phyloP scores from a whole-genome alignment of 2,113 vertebrate genomes.

The Carassius auratus region DNA sequence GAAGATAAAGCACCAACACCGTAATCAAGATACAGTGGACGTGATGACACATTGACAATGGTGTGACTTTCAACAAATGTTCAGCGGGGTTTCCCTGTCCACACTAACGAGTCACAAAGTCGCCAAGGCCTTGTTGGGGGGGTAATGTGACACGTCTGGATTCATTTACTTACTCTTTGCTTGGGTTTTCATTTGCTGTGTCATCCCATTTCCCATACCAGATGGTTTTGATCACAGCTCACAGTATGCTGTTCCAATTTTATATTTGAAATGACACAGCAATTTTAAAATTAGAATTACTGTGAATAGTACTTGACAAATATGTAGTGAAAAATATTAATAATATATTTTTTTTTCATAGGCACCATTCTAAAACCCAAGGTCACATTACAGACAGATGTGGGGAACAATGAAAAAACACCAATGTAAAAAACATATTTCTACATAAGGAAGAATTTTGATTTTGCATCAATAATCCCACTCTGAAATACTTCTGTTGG shows the following conservation, averaged over 20 bases:
- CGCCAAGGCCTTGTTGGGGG: not conserved
- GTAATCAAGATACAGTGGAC: slow-evolving; percentile 27
- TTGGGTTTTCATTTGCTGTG: slow-evolving; percentile 15
- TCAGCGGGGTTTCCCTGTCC: not conserved
- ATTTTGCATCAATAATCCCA: not conserved
- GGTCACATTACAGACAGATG: no score
- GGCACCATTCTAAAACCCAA: no score
- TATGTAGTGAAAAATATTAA: not conserved
- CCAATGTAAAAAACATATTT: not conserved
- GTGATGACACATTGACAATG: slow-evolving; percentile 6
- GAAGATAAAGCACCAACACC: slow-evolving; percentile 34
- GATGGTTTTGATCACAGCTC: not conserved
- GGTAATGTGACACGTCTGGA: slow-evolving; percentile 60
- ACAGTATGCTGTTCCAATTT: not conserved
- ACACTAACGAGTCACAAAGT: not conserved
- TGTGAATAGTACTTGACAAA: not conserved
- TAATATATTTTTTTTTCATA: not conserved
- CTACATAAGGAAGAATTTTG: not conserved
- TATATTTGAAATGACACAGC: slow-evolving; percentile 12
- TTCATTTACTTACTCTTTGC: slow-evolving; percentile 63
- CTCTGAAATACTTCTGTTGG: not conserved
- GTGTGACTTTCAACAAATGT: slow-evolving; percentile 29
- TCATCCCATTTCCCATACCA: not conserved
- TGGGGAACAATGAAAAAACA: no score
- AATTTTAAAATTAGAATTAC: not conserved